Conservation (phyloP, 2,888 invertebrate genomes). For the Tenthredo distinguenda region DNA sequence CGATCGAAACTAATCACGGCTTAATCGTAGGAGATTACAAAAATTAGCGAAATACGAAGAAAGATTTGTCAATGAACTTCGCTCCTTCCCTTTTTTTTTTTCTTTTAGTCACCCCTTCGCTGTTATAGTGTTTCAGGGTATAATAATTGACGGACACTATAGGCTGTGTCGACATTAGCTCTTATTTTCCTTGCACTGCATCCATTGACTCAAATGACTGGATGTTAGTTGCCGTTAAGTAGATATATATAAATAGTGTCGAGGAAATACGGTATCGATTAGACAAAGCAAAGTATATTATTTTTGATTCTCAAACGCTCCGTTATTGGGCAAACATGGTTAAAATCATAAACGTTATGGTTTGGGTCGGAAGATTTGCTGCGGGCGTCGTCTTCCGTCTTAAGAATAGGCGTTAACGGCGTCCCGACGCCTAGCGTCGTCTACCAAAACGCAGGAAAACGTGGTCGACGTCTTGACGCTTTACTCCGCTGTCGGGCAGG, state of each 20-base stretch:
- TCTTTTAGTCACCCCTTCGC: background rate
- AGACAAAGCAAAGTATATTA: background rate
- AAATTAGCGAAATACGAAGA: background rate
- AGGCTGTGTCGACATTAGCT: background rate
- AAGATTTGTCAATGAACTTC: conserved; percentile 22
- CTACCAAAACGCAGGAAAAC: conserved; percentile 94
- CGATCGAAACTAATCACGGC: background rate
- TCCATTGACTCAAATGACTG: background rate
- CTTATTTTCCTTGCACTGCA: background rate
- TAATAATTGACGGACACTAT: background rate
- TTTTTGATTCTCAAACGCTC: conserved; percentile 23
- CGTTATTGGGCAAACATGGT: conserved; percentile 7
- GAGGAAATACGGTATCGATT: background rate
- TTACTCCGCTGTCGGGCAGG: conserved; percentile 84
- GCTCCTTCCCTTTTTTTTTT: background rate
- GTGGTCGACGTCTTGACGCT: conserved; percentile 94
- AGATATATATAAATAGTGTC: background rate
- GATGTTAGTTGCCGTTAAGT: background rate
- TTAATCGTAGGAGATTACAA: background rate
- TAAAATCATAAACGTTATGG: conserved; percentile 26
- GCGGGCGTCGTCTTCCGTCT: conserved; percentile 42
- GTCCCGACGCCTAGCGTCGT: conserved; percentile 81
- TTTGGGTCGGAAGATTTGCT: conserved; percentile 39
- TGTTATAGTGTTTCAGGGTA: background rate
- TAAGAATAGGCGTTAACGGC: conserved; percentile 40